Evolutionary conservation across 92 coral and sea anemone species (phyloP), one percentile per base, ranked within the genome.

Genomic region (Parazoanthus atlanticus): DNA sequence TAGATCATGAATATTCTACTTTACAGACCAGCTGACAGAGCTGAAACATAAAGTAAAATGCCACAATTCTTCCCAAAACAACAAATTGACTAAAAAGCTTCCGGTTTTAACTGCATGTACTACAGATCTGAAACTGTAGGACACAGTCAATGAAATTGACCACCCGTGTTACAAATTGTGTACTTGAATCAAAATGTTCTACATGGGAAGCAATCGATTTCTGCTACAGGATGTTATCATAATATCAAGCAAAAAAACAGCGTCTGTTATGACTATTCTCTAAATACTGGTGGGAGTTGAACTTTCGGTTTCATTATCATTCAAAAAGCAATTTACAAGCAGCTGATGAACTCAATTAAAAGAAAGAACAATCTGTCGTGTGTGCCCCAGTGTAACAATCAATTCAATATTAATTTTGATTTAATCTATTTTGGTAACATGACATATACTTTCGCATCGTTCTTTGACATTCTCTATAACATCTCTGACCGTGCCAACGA

Each of bases 351-450:
- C 31, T 74, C 40, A 69, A 46, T 69, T 70, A 47, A 16, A 40
- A 28, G 78, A 46, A 43, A 69, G 64, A 49, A 31, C 41, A 56
- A 80, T 32, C 23, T 47, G 76, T 69, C n/a, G 74, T 1, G 38
- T 49, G 29, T 29, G 29, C 66, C 54, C 66, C 32, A 47, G 76
- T 34, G 77, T 47, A 84, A 70, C 78, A 84, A 69, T 84, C 78
- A 23, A 70, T 69, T 70, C 87, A 84, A 70, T 64, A 83, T 67
- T 0, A 41, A 30, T 66, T 67, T 84, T 23, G 87, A 69, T 43
- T 69, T 64, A 69, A 10, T 43, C 78, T 84, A 84, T 84, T 69
- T 84, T 69, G 25, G 77, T 84, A 84, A 69, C 77, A 84, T 84
- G 87, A 70, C 87, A 47, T 84, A 43, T 75, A 75, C 79, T 75